Evolutionary conservation across 2,113 vertebrate species (phyloP), one percentile per base, ranked within the genome.

Genomic region (Sclerurus mexicanus): DNA sequence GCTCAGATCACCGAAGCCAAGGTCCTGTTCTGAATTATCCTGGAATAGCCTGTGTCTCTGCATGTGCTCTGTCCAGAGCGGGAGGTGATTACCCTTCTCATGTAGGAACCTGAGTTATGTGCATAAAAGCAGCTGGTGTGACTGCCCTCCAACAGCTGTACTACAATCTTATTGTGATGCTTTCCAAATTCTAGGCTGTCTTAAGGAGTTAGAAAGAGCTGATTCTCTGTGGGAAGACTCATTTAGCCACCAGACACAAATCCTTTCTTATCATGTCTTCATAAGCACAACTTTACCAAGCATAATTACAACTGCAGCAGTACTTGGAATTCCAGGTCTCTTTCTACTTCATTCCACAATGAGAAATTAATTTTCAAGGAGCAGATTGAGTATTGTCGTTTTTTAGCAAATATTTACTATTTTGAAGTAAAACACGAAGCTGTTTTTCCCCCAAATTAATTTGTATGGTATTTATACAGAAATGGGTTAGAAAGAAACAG

Each of bases 391-490:
- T 64, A 68, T 83, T 85, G 10, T 44, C n/a, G n/a, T 62, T 58
- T 64, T 71, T 82, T 6, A 94, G 35, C 12, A 83, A 60, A 44
- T 82, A 55, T 35, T 85, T 83, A 39, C 33, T 67, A 20, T 82
- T 84, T 88, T 10, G 2, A 85, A 55, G 42, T 77, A 67, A 92
- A 83, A 73, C 8, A 28, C 22, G 3, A 73, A 69, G 17, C 5
- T 27, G 1, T 0, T 6, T 66, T 78, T 67, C 44, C 46, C 6
- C 1, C 20, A 35, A 14, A 56, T 37, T 0, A 33, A 7, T 68
- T 82, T 84, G 4, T n/a, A 16, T 63, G 7, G 42, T 75, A 58
- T 75, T 80, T 59, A 4, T 59, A 7, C 5, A 30, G 10, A 83
- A 82, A 35, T 10, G 50, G 21, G 6, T 42, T 71, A 68, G 64